Percentiles rank a stretch among this genome's conserved stretches.
These are phyloP conservation scores for Notocelia uddmanniana DNA, from an alignment of 2,888 invertebrate species.

Conservation along the genomic window DNA sequence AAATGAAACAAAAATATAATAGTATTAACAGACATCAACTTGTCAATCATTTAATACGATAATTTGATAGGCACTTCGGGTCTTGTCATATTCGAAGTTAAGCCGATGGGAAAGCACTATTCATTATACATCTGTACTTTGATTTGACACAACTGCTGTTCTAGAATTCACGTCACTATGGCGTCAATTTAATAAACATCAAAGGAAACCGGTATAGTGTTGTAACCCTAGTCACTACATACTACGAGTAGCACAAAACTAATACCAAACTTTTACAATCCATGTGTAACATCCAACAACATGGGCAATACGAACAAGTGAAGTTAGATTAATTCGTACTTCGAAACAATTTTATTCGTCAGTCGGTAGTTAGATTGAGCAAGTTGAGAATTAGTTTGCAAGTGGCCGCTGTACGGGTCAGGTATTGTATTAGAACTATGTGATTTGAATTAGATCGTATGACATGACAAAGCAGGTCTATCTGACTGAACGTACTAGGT, in stretches of 20 bases:
- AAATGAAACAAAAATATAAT: too few species aligned
- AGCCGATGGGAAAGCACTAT: too few species aligned
- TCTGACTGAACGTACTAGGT: neutral
- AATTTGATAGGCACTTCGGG: too few species aligned
- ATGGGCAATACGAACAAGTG: constrained; percentile 17
- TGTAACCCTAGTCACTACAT: neutral
- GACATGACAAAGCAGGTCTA: neutral
- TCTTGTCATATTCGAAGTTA: too few species aligned
- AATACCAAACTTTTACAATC: constrained; percentile 23
- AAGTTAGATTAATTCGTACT: constrained; percentile 35
- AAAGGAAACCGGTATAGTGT: neutral
- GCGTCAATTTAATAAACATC: too few species aligned
- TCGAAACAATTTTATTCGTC: constrained; percentile 35
- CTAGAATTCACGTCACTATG: too few species aligned
- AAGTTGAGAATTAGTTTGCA: constrained; percentile 31
- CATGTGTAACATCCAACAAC: neutral
- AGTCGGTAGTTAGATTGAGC: constrained; percentile 14
- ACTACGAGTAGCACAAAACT: constrained; percentile 17
- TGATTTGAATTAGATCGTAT: neutral
- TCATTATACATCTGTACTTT: too few species aligned
- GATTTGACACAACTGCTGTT: too few species aligned
- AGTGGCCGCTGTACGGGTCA: neutral
- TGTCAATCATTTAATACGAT: too few species aligned
- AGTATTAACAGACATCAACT: too few species aligned
- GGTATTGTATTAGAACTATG: constrained; percentile 8